A percentile compares a stretch with the other conserved stretches of the same genome.
Conservation (phyloP, 2,113 vertebrate genomes). For the Notothenia rossii region DNA sequence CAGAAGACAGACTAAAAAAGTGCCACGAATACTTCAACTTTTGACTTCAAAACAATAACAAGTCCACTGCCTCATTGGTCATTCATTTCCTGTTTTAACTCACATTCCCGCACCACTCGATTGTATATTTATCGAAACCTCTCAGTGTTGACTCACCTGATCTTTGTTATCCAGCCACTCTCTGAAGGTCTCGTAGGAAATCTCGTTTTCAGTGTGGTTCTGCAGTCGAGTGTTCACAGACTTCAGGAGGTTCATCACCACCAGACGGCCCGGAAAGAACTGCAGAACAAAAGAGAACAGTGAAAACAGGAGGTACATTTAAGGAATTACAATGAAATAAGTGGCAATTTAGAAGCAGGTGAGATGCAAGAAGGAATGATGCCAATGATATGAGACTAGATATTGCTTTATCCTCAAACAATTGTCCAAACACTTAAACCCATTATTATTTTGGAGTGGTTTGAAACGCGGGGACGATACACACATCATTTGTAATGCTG, state of each 20-base stretch:
- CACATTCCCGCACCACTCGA: too few species aligned
- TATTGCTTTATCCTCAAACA: too few species aligned
- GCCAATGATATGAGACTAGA: too few species aligned
- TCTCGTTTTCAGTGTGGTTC: slow-evolving; percentile 70
- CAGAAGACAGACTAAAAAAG: too few species aligned
- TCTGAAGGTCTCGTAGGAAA: slow-evolving; percentile 83
- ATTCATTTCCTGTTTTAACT: too few species aligned
- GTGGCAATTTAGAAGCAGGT: not conserved
- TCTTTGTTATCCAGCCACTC: slow-evolving; percentile 82
- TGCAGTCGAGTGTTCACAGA: slow-evolving; percentile 84
- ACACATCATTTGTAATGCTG: too few species aligned
- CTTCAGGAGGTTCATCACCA: slow-evolving; percentile 86
- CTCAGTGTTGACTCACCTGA: slow-evolving; percentile 78
- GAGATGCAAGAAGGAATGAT: not conserved
- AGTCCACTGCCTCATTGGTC: too few species aligned
- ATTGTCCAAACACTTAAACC: too few species aligned
- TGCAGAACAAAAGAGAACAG: slow-evolving; percentile 58
- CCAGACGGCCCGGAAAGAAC: slow-evolving; percentile 91
- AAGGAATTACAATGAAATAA: not conserved
- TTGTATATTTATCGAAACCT: not conserved
- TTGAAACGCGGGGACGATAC: too few species aligned
- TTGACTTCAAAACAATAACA: too few species aligned
- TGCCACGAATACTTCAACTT: too few species aligned
- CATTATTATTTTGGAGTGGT: too few species aligned
- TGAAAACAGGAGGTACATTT: not conserved